A percentile compares a stretch with the other conserved stretches of the same genome.
Conservation (phyloP, 2,888 invertebrate genomes). For the Automeris io region DNA sequence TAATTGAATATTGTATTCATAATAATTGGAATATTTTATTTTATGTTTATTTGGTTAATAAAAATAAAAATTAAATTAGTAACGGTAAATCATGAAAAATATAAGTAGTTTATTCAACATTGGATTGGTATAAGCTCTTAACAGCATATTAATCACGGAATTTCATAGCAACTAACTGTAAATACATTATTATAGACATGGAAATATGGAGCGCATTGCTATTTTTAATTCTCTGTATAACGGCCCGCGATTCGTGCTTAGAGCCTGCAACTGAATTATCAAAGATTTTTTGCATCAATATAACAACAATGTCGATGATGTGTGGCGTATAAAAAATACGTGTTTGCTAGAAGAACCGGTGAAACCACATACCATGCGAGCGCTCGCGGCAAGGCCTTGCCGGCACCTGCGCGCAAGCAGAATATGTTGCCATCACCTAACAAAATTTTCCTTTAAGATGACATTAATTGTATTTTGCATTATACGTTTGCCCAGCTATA, state of each 20-base stretch:
- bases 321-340: conserved; percentile 71
- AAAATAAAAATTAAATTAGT: neutral
- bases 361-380: conserved; percentile 71
- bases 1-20: no score
- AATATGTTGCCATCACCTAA: no score
- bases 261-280: conserved; percentile 35
- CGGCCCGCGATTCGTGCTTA: conserved; percentile 28
- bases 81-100: neutral
- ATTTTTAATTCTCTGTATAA: conserved; percentile 23
- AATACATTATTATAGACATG: conserved; percentile 15
- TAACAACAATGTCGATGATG: conserved; percentile 72
- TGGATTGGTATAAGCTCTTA: no score
- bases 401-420: conserved; percentile 23
- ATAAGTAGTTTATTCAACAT: no score
- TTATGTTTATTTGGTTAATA: no score
- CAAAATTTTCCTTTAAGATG: no score
- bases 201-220: conserved; percentile 24
- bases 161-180: conserved; percentile 22
- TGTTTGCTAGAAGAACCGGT: conserved; percentile 73
- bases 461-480: no score
- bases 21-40: no score
- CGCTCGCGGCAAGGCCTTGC: conserved; percentile 67
- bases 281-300: conserved; percentile 62
- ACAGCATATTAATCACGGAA: conserved; percentile 12
- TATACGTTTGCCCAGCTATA: no score